Conservation (phyloP, 1,140 invertebrate genomes). For the Nasonia giraulti region DNA sequence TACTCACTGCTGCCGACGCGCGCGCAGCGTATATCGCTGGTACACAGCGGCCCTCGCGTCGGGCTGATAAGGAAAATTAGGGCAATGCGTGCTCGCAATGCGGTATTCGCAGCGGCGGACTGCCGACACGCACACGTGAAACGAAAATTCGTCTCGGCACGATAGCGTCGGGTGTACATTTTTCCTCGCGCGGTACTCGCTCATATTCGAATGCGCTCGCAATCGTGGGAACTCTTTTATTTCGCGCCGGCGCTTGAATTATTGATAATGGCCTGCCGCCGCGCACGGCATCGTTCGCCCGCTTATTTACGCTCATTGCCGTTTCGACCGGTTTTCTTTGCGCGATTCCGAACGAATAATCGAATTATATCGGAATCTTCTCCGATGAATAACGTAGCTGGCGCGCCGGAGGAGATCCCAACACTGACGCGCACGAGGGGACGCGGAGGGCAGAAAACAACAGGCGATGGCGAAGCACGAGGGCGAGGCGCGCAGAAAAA, state of each 20-base stretch:
- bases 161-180: not conserved
- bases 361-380: not conserved
- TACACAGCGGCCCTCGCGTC: not conserved
- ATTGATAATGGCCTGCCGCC: not conserved
- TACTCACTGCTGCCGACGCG: too few relatives aligned
- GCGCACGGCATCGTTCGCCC: not conserved
- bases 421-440: not conserved
- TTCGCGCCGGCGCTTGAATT: not conserved
- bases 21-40: not conserved
- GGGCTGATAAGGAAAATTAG: constrained; percentile 31
- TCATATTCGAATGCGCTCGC: too few relatives aligned
- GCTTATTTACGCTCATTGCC: not conserved
- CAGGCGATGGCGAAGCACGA: too few relatives aligned
- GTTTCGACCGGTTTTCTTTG: too few relatives aligned
- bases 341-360: not conserved
- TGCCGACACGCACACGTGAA: not conserved
- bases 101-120: not conserved
- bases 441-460: too few relatives aligned
- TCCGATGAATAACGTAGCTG: not conserved
- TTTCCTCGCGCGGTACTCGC: not conserved
- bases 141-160: not conserved
- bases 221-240: not conserved
- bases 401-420: too few relatives aligned
- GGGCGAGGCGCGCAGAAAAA: not conserved
- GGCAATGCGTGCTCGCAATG: constrained; percentile 34